Evolutionary conservation across 2,113 vertebrate genomes (phyloP).

Genomic region (Limanda limanda): DNA sequence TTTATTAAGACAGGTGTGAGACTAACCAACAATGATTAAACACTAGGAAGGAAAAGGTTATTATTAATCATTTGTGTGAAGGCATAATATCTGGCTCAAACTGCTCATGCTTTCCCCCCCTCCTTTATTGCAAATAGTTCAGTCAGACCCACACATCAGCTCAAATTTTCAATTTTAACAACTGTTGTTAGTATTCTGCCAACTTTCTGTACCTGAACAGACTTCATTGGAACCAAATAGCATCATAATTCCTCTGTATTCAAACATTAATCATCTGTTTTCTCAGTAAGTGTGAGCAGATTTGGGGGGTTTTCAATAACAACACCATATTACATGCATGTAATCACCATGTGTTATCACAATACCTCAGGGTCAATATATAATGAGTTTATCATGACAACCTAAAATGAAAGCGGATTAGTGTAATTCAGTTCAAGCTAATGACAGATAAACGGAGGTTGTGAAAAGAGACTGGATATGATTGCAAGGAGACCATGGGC

Average conservation of each 20-base stretch:
- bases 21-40: no score
- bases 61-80: no score
- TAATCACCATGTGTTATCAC: slow-evolving; percentile 30
- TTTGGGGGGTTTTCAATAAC: neutral
- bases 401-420: slow-evolving; percentile 46
- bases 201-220: neutral
- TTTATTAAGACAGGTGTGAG: no score
- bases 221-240: neutral
- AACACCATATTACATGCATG: slow-evolving; percentile 17
- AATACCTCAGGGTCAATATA: neutral
- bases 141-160: no score
- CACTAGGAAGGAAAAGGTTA: no score
- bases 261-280: neutral
- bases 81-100: no score
- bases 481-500: slow-evolving; percentile 39
- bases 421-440: slow-evolving; percentile 50
- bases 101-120: no score
- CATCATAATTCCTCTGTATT: neutral
- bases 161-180: no score
- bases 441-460: slow-evolving; percentile 53
- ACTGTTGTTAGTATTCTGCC: neutral
- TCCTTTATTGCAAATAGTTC: no score
- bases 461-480: slow-evolving; percentile 32
- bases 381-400: slow-evolving; percentile 44
- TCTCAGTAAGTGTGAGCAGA: neutral